phyloP scores from a whole-genome alignment of 2,797 vertebrate species.

The Pseudomugil gertrudae region DNA sequence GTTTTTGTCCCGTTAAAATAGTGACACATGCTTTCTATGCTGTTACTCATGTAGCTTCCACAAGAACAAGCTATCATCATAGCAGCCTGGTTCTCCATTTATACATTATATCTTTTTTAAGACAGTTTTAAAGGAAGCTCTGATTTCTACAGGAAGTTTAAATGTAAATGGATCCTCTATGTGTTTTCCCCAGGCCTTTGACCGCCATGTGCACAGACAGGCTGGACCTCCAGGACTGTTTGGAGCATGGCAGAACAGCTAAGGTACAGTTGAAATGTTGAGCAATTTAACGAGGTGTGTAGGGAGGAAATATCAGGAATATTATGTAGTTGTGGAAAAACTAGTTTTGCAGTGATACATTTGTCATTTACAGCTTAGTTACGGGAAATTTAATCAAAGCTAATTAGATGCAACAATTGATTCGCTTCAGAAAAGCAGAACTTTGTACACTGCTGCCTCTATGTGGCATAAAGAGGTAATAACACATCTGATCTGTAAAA shows the following conservation, averaged over 20 bases:
- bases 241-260: slow-evolving; percentile 96
- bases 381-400: not conserved
- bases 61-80: no score
- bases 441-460: slow-evolving; percentile 12
- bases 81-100: not conserved
- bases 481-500: no score
- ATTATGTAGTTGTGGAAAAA: not conserved
- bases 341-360: not conserved
- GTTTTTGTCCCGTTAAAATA: no score
- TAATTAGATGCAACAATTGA: not conserved
- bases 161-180: slow-evolving; percentile 28
- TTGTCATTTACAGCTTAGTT: not conserved
- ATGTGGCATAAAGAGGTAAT: slow-evolving; percentile 32
- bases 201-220: slow-evolving; percentile 89
- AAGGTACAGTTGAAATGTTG: slow-evolving; percentile 82
- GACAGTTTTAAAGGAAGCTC: not conserved
- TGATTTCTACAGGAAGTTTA: not conserved
- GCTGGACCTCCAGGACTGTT: slow-evolving; percentile 94
- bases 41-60: not conserved
- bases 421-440: not conserved
- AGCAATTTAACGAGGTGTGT: not conserved
- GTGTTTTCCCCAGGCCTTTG: slow-evolving; percentile 84
- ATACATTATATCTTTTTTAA: not conserved
- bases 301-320: not conserved
- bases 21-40: not conserved